A percentile compares a stretch with the other conserved stretches of the same genome.
Evolutionary conservation across 1,140 invertebrate species (phyloP).

Genomic region (Amphibalanus amphitrite): DNA sequence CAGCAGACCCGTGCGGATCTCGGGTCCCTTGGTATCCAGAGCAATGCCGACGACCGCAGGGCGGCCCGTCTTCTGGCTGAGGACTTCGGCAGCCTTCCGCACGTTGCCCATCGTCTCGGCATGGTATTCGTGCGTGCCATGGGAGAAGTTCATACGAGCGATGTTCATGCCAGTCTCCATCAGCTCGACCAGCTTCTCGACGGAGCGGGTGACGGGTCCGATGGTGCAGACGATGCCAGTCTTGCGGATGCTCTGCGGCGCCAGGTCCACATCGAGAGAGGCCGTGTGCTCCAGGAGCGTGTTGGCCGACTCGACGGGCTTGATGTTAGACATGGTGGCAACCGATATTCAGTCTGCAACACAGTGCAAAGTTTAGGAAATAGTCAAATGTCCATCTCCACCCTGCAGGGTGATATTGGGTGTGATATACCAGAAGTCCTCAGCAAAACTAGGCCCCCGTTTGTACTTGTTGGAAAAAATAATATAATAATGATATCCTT

Average conservation of each 20-base stretch:
- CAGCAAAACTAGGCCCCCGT: no score
- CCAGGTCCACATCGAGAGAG: neutral
- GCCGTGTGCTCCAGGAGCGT: neutral
- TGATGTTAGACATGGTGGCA: no score
- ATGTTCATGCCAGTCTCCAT: conserved; percentile 99
- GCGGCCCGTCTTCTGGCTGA: conserved; percentile 41
- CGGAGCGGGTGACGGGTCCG: conserved; percentile 59
- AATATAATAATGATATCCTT: no score
- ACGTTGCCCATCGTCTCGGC: conserved; percentile 76
- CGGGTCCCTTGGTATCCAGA: conserved; percentile 92
- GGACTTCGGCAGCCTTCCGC: conserved; percentile 59
- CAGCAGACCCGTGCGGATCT: no score
- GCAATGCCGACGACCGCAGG: conserved; percentile 68
- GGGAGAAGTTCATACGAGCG: conserved; percentile 93
- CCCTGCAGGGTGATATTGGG: no score
- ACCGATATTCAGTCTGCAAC: no score
- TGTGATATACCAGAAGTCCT: no score
- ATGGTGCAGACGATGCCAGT: no score
- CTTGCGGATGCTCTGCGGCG: neutral
- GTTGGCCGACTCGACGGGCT: no score
- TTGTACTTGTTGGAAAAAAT: no score
- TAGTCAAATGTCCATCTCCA: no score
- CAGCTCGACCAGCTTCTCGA: conserved; percentile 63
- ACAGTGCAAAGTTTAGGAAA: no score
- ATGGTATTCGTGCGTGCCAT: conserved; percentile 93